Evolutionary conservation across 2,797 vertebrate genomes (phyloP), one percentile per base, ranked within the genome.

Genomic region (Acanthopagrus latus): DNA sequence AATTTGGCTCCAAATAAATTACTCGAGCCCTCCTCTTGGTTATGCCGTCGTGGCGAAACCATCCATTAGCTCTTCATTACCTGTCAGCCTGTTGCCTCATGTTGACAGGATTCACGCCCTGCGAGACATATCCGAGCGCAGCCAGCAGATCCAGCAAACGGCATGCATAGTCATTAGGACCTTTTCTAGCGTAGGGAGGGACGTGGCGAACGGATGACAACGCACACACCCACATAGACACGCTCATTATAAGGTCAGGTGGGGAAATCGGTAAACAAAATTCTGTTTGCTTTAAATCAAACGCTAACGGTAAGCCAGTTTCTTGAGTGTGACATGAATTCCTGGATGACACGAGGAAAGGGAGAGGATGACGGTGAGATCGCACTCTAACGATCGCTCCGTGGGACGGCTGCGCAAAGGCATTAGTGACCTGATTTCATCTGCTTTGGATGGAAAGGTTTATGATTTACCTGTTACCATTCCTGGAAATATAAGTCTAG

Each of bases 11-110:
- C 83, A 73, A 64, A 91, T 88, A 90, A 91, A 93, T 92, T 79
- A 91, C 76, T 88, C 64, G 7, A 84, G 78, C 82, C 78, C 56
- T 76, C 80, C 57, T 90, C 73, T 77, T 81, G 81, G 85, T 82
- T 76, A 73, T 66, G 83, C 84, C 85, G 91, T 90, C 92, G 88
- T 62, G 77, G 86, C 87, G 79, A 88, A 89, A 90, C 84, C 86
- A 90, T 94, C 92, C 81, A 93, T 95, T 95, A 94, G 91, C 87
- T 88, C 74, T 87, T 86, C 83, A 82, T 86, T 93, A 93, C 86
- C 91, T 93, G 89, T 94, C 94, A 91, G 82, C 74, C 80, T 66
- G 76, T 89, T 90, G 86, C 88, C 81, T 77, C 69, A 58, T 84
- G 88, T 85, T 90, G 93, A 93, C 92, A 90, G 89, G 88, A 90